Percentiles rank a stretch among this genome's conserved stretches.
phyloP scores from a whole-genome alignment of 2,888 invertebrate species.

The Agrilus biguttatus region DNA sequence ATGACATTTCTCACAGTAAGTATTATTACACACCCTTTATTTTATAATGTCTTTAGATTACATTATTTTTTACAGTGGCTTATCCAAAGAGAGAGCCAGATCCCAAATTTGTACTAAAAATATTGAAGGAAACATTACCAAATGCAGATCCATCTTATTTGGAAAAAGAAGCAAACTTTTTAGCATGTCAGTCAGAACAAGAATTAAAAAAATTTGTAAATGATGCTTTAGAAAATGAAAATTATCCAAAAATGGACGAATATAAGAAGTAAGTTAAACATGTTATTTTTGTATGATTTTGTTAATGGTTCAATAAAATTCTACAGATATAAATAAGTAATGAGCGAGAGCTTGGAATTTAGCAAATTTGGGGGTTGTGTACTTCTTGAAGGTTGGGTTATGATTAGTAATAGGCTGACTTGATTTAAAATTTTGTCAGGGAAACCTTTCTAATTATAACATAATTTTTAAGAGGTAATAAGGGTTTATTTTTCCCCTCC shows the following conservation, averaged over 20 bases:
- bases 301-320: not conserved
- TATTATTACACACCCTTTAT: not conserved
- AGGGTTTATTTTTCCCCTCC: too few species aligned
- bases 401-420: too few species aligned
- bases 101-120: slow-evolving; percentile 9
- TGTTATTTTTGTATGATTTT: slow-evolving; percentile 9
- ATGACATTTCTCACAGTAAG: slow-evolving; percentile 10
- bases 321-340: too few species aligned
- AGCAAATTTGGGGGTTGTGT: too few species aligned
- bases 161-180: slow-evolving; percentile 16
- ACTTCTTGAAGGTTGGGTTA: too few species aligned
- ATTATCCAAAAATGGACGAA: slow-evolving; percentile 26
- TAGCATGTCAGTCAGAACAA: slow-evolving; percentile 12
- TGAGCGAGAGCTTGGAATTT: too few species aligned
- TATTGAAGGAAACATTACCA: slow-evolving; percentile 23
- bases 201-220: slow-evolving; percentile 19
- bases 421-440: too few species aligned
- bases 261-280: slow-evolving; percentile 20
- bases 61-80: slow-evolving; percentile 2
- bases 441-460: too few species aligned
- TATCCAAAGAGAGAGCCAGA: slow-evolving; percentile 7
- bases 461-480: too few species aligned
- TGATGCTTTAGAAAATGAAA: slow-evolving; percentile 19
- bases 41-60: too few species aligned
- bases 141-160: slow-evolving; percentile 25